Conservation (phyloP, 2,113 vertebrate species). For the Trichomycterus rosablanca region DNA sequence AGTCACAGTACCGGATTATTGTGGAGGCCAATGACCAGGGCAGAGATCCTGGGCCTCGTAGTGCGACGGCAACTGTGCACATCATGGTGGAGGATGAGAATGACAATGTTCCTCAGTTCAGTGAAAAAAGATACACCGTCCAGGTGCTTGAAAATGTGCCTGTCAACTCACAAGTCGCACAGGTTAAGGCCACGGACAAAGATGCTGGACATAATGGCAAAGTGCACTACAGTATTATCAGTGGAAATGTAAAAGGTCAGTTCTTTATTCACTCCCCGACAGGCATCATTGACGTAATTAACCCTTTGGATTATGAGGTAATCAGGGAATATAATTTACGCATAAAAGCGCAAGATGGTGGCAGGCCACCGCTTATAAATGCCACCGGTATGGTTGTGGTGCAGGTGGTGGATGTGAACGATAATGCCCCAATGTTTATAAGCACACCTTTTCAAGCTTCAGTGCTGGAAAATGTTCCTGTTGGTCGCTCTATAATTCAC, state of each 20-base stretch:
- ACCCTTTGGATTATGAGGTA: constrained; percentile 80
- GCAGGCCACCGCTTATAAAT: constrained; percentile 80
- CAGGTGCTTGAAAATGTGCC: constrained; percentile 75
- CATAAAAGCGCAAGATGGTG: constrained; percentile 83
- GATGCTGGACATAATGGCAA: constrained; percentile 80
- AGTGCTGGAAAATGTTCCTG: constrained; percentile 76
- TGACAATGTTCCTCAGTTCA: constrained; percentile 84
- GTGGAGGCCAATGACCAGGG: constrained; percentile 85
- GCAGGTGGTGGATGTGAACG: constrained; percentile 81
- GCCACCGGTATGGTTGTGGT: constrained; percentile 79
- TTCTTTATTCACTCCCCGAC: constrained; percentile 82
- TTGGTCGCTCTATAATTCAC: constrained; percentile 79
- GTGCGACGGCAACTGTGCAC: constrained; percentile 75
- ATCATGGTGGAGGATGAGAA: constrained; percentile 83
- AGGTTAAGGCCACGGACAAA: constrained; percentile 76
- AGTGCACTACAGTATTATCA: constrained; percentile 83
- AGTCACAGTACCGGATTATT: constrained; percentile 71
- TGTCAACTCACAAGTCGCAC: constrained; percentile 71
- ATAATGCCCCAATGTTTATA: constrained; percentile 84
- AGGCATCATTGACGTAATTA: constrained; percentile 77
- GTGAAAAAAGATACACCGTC: constrained; percentile 78
- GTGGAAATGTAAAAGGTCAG: constrained; percentile 81
- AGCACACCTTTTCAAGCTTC: constrained; percentile 86
- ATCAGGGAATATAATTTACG: constrained; percentile 78
- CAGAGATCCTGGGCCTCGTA: constrained; percentile 75